Percentiles rank a stretch among this genome's conserved stretches.
Evolutionary conservation across 2,113 vertebrate species (phyloP).

Genomic region (Pholis gunnellus): DNA sequence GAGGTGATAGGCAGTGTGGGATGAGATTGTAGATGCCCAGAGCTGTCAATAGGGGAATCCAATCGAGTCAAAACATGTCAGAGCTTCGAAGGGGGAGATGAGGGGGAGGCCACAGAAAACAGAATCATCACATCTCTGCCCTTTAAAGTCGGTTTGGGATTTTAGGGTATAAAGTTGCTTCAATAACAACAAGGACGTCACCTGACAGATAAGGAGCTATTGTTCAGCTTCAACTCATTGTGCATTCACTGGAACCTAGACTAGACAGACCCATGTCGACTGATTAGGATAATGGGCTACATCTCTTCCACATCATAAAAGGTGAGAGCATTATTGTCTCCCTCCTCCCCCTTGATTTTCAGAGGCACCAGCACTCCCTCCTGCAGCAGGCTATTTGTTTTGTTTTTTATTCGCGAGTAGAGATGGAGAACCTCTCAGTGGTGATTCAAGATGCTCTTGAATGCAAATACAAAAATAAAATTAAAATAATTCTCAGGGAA

Average conservation of each 20-base stretch:
- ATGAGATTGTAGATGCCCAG: conserved; percentile 67
- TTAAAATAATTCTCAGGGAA: not conserved
- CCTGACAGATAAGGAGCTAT: not conserved
- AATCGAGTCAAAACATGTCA: conserved; percentile 66
- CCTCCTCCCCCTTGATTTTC: not conserved
- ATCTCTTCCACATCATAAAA: conserved; percentile 20
- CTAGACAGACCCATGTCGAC: not conserved
- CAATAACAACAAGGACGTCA: not conserved
- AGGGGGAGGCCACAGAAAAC: not conserved
- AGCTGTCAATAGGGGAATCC: conserved; percentile 46
- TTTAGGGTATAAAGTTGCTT: conserved; percentile 32
- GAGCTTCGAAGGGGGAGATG: conserved; percentile 5
- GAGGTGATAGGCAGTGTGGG: conserved; percentile 70
- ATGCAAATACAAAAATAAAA: not conserved
- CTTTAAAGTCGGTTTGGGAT: conserved; percentile 27
- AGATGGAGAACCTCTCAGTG: not conserved
- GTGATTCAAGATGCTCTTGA: not conserved
- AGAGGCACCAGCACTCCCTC: conserved; percentile 11
- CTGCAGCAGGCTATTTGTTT: conserved; percentile 7
- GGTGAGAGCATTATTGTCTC: conserved; percentile 18
- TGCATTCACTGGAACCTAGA: not conserved
- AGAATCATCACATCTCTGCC: not conserved
- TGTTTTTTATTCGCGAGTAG: not conserved
- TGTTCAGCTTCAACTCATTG: not conserved
- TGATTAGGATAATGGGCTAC: not conserved